Evolutionary conservation across 1,140 invertebrate species (phyloP).

Genomic region (Pogonomyrmex californicus): DNA sequence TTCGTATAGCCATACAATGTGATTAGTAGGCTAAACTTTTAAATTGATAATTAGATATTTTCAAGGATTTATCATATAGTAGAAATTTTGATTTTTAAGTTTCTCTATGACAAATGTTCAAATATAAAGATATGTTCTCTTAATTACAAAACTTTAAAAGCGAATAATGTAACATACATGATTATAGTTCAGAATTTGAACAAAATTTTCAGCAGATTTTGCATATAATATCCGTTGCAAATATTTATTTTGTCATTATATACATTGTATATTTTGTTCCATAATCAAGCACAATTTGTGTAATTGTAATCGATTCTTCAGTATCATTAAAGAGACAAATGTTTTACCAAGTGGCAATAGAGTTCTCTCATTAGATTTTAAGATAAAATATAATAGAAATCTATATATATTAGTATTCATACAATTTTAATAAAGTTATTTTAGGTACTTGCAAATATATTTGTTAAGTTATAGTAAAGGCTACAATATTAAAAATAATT

Average conservation of each 20-base stretch:
- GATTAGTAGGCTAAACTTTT: slow-evolving; percentile 2
- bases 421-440: background rate
- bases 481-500: background rate
- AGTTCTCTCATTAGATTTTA: slow-evolving; percentile 1
- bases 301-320: background rate
- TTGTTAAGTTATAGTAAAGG: background rate
- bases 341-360: slow-evolving; percentile 65
- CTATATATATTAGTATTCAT: background rate
- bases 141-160: slow-evolving; percentile 23
- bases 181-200: slow-evolving; percentile 19
- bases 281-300: slow-evolving; percentile 10
- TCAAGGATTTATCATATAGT: background rate
- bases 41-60: slow-evolving; percentile 18
- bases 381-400: slow-evolving; percentile 22
- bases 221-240: background rate
- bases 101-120: slow-evolving; percentile 15
- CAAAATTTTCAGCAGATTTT: background rate
- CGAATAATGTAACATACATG: slow-evolving; percentile 8
- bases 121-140: slow-evolving; percentile 7
- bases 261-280: background rate
- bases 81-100: slow-evolving; percentile 8
- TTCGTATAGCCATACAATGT: background rate
- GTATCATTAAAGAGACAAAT: background rate
- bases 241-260: slow-evolving; percentile 27
- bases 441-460: slow-evolving; percentile 9